A percentile compares a stretch with the other conserved stretches of the same genome.
phyloP scores from a whole-genome alignment of 1,140 invertebrate species.

The Pseudomyrmex concolor region DNA sequence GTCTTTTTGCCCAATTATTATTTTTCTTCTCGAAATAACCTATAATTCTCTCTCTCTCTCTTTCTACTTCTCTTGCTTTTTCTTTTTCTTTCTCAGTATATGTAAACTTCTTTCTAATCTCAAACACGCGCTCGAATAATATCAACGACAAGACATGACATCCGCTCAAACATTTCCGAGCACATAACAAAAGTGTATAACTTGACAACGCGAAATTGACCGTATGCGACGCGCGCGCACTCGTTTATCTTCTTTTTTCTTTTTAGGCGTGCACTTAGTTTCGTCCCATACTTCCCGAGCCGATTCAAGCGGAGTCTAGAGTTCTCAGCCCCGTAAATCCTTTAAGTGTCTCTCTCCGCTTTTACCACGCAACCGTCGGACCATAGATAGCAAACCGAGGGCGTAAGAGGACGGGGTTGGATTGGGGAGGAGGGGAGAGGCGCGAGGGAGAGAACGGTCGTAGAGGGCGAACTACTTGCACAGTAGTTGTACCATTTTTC shows the following conservation, averaged over 20 bases:
- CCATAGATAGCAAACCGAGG: slow-evolving; percentile 59
- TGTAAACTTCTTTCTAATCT: background rate
- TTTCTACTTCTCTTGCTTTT: too few relatives aligned
- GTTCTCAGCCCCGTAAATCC: slow-evolving; percentile 82
- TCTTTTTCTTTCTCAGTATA: too few relatives aligned
- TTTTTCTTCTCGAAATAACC: slow-evolving; percentile 19
- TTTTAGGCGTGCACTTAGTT: slow-evolving; percentile 65
- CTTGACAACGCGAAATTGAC: slow-evolving; percentile 48
- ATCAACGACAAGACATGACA: background rate
- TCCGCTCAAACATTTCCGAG: slow-evolving; percentile 26
- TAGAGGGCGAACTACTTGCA: slow-evolving; percentile 63
- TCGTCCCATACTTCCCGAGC: slow-evolving; percentile 67
- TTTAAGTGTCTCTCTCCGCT: slow-evolving; percentile 80
- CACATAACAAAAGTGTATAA: slow-evolving; percentile 56
- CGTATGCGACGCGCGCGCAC: background rate
- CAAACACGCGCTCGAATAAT: background rate
- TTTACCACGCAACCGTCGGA: slow-evolving; percentile 69
- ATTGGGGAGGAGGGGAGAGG: slow-evolving; percentile 21
- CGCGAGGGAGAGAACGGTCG: slow-evolving; percentile 55
- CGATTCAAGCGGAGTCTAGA: slow-evolving; percentile 75
- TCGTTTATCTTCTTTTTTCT: slow-evolving; percentile 32
- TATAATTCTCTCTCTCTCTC: background rate
- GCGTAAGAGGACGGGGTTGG: slow-evolving; percentile 27
- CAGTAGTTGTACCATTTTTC: slow-evolving; percentile 77
- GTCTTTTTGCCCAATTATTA: background rate